phyloP scores from a whole-genome alignment of 2,113 vertebrate genomes.

The Coryphaenoides rupestris region DNA sequence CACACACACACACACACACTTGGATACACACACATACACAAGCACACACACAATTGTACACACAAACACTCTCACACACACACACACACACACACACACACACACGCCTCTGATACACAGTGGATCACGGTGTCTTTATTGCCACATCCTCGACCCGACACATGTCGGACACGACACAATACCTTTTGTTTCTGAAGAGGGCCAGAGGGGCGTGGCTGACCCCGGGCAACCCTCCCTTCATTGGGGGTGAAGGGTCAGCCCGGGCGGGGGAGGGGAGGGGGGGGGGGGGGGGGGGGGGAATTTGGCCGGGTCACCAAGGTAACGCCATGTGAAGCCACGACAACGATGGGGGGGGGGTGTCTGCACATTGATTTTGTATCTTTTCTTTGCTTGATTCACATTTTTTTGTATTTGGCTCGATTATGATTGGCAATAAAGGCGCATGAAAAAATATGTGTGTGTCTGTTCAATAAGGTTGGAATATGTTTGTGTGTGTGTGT shows the following conservation, averaged over 20 bases:
- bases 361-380: background rate
- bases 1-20: no score
- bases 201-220: constrained; percentile 36
- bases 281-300: constrained; percentile 48
- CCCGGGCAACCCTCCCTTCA: constrained; percentile 42
- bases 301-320: constrained; percentile 53
- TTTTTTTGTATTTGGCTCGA: no score
- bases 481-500: background rate
- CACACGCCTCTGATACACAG: no score
- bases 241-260: constrained; percentile 51
- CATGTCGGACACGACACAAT: no score
- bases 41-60: no score
- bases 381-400: background rate
- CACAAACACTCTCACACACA: no score
- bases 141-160: no score
- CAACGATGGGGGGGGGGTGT: no score
- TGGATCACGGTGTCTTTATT: no score
- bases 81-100: no score
- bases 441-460: background rate
- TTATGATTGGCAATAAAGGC: no score
- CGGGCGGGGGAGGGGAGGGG: constrained; percentile 42
- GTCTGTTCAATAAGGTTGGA: background rate
- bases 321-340: constrained; percentile 29
- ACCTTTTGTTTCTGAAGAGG: background rate
- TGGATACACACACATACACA: no score